Percentiles rank a stretch among this genome's conserved stretches.
Evolutionary conservation across 2,888 invertebrate species (phyloP).

Genomic region (Dilophus febrilis): DNA sequence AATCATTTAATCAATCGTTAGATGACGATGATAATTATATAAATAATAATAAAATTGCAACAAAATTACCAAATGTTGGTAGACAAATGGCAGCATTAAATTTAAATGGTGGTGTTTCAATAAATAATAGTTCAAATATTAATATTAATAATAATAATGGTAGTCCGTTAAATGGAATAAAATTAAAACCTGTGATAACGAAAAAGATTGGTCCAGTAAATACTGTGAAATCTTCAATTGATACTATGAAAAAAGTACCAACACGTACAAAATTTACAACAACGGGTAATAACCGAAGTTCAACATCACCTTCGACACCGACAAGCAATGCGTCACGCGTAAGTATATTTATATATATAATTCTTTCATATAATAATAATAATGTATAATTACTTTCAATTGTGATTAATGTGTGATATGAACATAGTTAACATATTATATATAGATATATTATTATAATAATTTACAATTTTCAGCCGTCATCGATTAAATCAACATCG

Average conservation of each 20-base stretch:
- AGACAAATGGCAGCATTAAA: slow-evolving; percentile 4
- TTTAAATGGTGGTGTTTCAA: background rate
- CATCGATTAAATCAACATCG: background rate
- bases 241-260: slow-evolving; percentile 13
- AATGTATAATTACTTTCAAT: too few relatives aligned
- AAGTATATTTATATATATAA: too few relatives aligned
- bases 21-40: slow-evolving; percentile 1
- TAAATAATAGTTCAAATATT: slow-evolving; percentile 8
- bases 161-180: slow-evolving; percentile 8
- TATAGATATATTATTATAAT: too few relatives aligned
- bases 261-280: background rate
- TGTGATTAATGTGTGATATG: too few relatives aligned
- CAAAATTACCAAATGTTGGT: slow-evolving; percentile 5
- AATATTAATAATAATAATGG: slow-evolving; percentile 15
- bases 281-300: background rate
- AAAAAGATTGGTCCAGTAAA: slow-evolving; percentile 4
- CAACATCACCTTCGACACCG: background rate
- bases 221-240: slow-evolving; percentile 11
- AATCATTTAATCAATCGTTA: background rate
- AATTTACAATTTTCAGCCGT: too few relatives aligned
- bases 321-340: too few relatives aligned
- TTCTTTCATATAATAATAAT: too few relatives aligned
- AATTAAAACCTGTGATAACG: slow-evolving; percentile 25
- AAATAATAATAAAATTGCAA: background rate
- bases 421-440: too few relatives aligned